A percentile compares a stretch with the other conserved stretches of the same genome.
Evolutionary conservation across 2,113 vertebrate genomes (phyloP).

Genomic region (Otus sunia): DNA sequence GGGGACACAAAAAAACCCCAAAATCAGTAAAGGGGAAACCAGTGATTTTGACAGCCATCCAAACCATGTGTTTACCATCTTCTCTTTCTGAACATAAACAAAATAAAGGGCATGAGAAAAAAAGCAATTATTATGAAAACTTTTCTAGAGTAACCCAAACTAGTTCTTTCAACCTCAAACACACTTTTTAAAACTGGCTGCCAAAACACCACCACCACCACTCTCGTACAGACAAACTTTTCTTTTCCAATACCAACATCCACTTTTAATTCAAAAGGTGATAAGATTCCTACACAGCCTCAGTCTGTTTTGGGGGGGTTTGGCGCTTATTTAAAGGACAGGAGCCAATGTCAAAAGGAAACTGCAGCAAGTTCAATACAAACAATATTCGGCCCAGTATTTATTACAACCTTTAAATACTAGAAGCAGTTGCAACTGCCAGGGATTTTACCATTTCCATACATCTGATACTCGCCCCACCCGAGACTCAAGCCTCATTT

Average conservation of each 20-base stretch:
- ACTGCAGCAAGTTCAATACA: neutral
- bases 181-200: neutral
- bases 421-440: neutral
- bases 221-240: neutral
- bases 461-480: neutral
- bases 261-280: neutral
- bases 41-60: neutral
- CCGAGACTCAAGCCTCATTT: neutral
- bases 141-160: neutral
- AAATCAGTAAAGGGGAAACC: neutral
- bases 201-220: neutral
- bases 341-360: neutral
- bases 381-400: neutral
- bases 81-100: neutral
- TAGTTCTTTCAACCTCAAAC: neutral
- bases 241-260: neutral
- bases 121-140: neutral
- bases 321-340: neutral
- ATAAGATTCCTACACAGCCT: neutral
- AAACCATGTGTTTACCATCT: neutral
- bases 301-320: neutral
- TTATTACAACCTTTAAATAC: neutral
- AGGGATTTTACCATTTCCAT: neutral
- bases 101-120: neutral
- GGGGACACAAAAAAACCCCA: too few relatives aligned